phyloP scores from a whole-genome alignment of 2,113 vertebrate species.

The Oreochromis aureus region DNA sequence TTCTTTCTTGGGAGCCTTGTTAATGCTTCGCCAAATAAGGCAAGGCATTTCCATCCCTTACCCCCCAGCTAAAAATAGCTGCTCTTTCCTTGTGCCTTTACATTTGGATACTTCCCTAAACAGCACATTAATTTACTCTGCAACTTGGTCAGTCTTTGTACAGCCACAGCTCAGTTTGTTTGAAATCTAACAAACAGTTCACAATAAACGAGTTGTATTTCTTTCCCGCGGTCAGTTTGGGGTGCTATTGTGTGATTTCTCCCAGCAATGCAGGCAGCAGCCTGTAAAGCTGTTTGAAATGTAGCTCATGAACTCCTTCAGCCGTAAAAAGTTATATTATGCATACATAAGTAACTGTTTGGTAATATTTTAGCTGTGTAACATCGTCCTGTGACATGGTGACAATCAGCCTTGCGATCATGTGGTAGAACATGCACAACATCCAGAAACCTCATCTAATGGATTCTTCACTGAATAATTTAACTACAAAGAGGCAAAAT shows the following conservation, averaged over 20 bases:
- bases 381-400: neutral
- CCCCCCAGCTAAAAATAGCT: conserved; percentile 66
- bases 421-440: neutral
- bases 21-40: conserved; percentile 74
- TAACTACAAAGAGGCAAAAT: neutral
- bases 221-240: neutral
- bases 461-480: neutral
- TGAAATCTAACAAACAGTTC: conserved; percentile 15
- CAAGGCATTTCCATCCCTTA: conserved; percentile 68
- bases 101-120: conserved; percentile 45
- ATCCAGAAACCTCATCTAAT: neutral
- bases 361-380: neutral
- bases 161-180: neutral
- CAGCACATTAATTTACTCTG: conserved; percentile 34
- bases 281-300: neutral
- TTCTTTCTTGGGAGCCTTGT: conserved; percentile 45
- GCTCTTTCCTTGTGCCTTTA: conserved; percentile 55
- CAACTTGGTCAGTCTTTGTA: neutral
- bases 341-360: neutral
- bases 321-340: neutral
- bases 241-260: neutral
- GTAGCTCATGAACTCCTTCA: neutral
- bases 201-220: neutral
- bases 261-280: neutral
- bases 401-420: neutral